Base-by-base conservation (phyloP, 2,888 invertebrate species). In the Drosophila parthenogenetica region DNA sequence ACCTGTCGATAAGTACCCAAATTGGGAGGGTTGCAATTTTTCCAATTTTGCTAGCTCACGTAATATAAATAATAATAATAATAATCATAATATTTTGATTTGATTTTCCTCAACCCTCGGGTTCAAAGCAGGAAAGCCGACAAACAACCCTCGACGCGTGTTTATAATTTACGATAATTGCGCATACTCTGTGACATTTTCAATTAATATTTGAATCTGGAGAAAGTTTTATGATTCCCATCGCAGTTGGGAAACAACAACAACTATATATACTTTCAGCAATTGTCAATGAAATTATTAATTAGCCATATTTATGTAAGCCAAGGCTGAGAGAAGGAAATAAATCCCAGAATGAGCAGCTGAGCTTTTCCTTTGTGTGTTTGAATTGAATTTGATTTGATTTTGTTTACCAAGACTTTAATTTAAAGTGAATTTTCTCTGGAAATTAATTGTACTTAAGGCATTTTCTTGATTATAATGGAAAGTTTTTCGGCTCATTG, bases 101-200 rank as follows among this genome's bases (percentile, higher is more conserved):
- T 69, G 69, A 69, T 74, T 72, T 73, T 37, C 46, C 29, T 48
- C 29, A 29, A 63, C 45, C 37, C 13, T 19, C 10, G 13, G 35
- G 8, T 13, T 1, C 35, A 35, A 13, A 35, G 25, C 10, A 11
- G 13, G n/a, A 42, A 37, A 17, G 1, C 19, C 50, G 16, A 25
- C 22, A 22, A 29, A 7, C 19, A 32, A 49, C 57, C 54, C 48
- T 48, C 29, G 32, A 65, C 53, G 48, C 68, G 66, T 70, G 85
- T 68, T 74, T 59, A 76, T 82, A 88, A 88, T 88, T 88, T 84
- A 84, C 89, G 83, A 88, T 84, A 84, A 84, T 84, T 88, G 83
- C 73, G 57, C 37, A 37, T 64, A 82, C 73, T 78, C 29, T 76
- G 63, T 78, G 88, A 82, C 86, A 80, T 82, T 80, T 84, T 82